Base-by-base conservation (phyloP, 2,888 invertebrate species). In the Carterocephalus palaemon region DNA sequence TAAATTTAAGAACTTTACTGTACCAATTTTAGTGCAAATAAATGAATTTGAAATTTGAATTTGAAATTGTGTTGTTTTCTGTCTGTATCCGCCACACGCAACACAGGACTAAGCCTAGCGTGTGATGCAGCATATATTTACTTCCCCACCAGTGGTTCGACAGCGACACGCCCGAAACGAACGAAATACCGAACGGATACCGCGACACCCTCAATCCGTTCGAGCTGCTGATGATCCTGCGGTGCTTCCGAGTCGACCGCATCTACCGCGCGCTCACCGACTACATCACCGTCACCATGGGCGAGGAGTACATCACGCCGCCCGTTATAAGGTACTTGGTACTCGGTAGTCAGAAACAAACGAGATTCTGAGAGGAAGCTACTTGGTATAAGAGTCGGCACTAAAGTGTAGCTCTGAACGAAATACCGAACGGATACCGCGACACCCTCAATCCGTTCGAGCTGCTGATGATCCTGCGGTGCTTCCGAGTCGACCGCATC, bases 241-340 rank as follows among this genome's bases (percentile, higher is more conserved):
- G 97, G 9, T 97, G 97, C 70, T 96, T 97, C 87, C 90, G 97
- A 13, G 90, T 95, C 9, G 97, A 97, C 81, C 89, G 97, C 50
- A 92, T 97, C 41, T 95, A 93, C 80, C 89, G 94, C 54, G 93
- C 94, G n/a, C 90, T 97, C 53, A 92, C 92, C 17, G 91, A 93
- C 69, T 97, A 93, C 73, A 94, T 97, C 59, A 91, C 91, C 2
- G 88, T 89, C 56, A 90, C 90, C 4, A 95, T 97, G 94, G 95
- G 95, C 28, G 94, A 95, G 76, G 92, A 93, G 70, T 97, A 92
- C 67, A 93, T 97, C 48, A 95, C 95, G 37, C 95, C 97, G 9
- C 96, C 97, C 0, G 93, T 94, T 37, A 90, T 93, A 52, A 89
- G 88, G 89, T 89, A 43, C 86, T 90, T n/a, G n/a, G 97, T 16